Percentiles rank a stretch among this genome's conserved stretches.
Conservation (phyloP, 2,888 invertebrate genomes). For the Sarcophaga subvicina region DNA sequence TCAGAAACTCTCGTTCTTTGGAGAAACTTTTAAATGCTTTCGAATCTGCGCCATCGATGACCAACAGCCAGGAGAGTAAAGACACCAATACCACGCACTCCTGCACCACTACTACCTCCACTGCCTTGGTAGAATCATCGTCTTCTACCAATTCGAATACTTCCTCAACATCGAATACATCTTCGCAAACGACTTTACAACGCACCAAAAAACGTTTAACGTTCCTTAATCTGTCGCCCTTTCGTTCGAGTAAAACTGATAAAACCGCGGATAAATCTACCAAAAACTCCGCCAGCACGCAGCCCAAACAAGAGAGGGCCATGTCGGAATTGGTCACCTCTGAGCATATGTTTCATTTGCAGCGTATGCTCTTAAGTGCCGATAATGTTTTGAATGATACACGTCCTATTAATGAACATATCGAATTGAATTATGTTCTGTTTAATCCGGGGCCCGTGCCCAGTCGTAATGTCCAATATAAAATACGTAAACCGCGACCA, state of each 20-base stretch:
- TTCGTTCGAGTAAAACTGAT: slow-evolving; percentile 72
- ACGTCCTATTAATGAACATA: slow-evolving; percentile 79
- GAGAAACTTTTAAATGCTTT: slow-evolving; percentile 73
- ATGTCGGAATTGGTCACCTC: slow-evolving; percentile 76
- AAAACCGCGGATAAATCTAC: slow-evolving; percentile 67
- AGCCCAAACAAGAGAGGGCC: slow-evolving; percentile 71
- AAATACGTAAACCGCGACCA: slow-evolving; percentile 80
- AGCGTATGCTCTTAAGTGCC: slow-evolving; percentile 74
- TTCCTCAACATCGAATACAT: slow-evolving; percentile 72
- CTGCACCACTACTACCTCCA: slow-evolving; percentile 75
- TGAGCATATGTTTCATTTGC: slow-evolving; percentile 77
- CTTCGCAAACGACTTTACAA: slow-evolving; percentile 72
- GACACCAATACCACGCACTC: slow-evolving; percentile 72
- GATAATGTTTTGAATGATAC: slow-evolving; percentile 75
- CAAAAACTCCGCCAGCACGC: not conserved
- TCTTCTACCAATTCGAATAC: slow-evolving; percentile 76
- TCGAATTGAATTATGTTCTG: slow-evolving; percentile 81
- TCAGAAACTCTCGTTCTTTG: slow-evolving; percentile 70
- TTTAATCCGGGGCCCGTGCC: slow-evolving; percentile 81
- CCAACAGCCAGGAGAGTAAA: slow-evolving; percentile 78
- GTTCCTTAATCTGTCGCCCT: slow-evolving; percentile 79
- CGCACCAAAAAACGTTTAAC: slow-evolving; percentile 79
- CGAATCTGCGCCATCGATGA: slow-evolving; percentile 75
- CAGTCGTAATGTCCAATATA: slow-evolving; percentile 80
- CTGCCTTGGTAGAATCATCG: slow-evolving; percentile 78